Base-by-base conservation (phyloP, 1,140 invertebrate species). In the Dendrolimus kikuchii region DNA sequence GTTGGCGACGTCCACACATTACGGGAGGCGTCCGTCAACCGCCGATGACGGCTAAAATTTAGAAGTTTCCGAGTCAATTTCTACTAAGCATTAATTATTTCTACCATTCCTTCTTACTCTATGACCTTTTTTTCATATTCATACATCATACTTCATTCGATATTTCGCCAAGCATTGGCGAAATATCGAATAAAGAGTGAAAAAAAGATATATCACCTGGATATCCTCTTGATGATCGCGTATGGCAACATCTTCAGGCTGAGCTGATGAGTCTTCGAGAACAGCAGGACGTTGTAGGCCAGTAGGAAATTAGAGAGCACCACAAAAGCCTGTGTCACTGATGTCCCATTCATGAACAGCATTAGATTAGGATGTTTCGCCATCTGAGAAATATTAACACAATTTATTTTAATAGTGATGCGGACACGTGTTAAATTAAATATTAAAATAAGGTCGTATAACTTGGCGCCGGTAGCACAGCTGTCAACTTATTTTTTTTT, bases 221-320 rank as follows among this genome's bases (percentile, higher is more conserved):
- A 37, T 7, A 62, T 53, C 38, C 59, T 54, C 42, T 54, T 62
- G 5, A 57, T 6, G 8, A 44, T 42, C 37, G 53, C 54, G 4
- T 47, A 44, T 1, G 52, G 55, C 7, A 62, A 10, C 43, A 56
- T 36, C 5, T 40, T 44, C 10, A 55, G 23, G 8, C 42, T 36
- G 8, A 49, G 40, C 1, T 38, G 5, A 40, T 45, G 40, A 3
- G 5, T 37, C 40, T 54, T 57, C 36, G 49, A 43, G 48, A 40
- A 7, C 8, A 61, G 49, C 38, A 62, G 52, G 40, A 57, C 40
- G 43, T 76, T 71, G 62, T 77, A 71, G 4, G 62, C 63, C 9
- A 76, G 58, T 43, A 81, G 66, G 60, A 81, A 81, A 46, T 60
- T 74, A 46, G 74, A 75, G 5, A 81, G 44, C 39, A 76, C 49